A percentile compares a stretch with the other conserved stretches of the same genome.
Evolutionary conservation across 2,113 vertebrate genomes (phyloP).

Genomic region (Melanerpes formicivorus): DNA sequence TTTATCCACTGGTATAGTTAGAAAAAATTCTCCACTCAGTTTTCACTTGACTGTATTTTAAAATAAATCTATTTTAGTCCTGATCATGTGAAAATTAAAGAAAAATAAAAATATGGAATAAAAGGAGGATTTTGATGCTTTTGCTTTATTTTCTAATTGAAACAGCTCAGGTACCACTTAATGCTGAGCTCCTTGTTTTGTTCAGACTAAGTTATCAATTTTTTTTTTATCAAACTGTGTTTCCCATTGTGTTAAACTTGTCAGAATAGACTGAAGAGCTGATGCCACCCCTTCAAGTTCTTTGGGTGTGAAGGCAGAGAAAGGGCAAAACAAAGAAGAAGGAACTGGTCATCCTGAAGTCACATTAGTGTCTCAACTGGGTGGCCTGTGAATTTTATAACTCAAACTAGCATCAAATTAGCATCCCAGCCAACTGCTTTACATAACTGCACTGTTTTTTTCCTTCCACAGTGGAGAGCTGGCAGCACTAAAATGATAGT

Average conservation of each 20-base stretch:
- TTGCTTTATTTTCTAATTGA: neutral
- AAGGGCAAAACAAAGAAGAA: neutral
- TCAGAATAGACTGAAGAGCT: neutral
- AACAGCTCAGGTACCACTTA: neutral
- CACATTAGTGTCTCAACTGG: neutral
- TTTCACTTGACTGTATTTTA: neutral
- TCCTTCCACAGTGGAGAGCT: neutral
- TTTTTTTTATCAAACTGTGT: neutral
- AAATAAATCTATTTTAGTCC: neutral
- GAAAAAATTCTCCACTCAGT: neutral
- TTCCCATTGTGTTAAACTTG: neutral
- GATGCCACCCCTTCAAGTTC: neutral
- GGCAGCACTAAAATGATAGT: neutral
- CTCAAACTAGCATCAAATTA: neutral
- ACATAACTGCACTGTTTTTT: neutral
- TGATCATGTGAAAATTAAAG: neutral
- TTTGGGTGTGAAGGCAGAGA: neutral
- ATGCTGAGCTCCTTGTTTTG: neutral
- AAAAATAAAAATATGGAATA: neutral
- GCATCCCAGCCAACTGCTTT: neutral
- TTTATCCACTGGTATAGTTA: neutral
- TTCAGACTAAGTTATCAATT: neutral
- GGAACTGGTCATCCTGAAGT: neutral
- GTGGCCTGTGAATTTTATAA: neutral
- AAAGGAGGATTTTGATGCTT: neutral